Evolutionary conservation across 2,113 vertebrate genomes (phyloP).

Genomic region (Anoura caudifer): DNA sequence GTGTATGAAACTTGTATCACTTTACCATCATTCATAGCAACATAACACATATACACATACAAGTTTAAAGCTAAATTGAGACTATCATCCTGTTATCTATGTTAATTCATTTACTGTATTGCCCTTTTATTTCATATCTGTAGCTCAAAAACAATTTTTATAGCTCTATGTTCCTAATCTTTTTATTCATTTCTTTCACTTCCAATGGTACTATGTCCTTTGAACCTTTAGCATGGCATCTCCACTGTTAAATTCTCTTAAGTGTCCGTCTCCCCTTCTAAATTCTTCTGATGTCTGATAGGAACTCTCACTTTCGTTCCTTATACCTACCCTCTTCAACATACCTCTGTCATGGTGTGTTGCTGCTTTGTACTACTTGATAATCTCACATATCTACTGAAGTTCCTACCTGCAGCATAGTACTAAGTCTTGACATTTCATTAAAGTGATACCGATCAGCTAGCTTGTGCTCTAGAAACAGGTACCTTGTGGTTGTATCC

Average conservation of each 20-base stretch:
- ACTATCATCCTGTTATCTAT: background rate
- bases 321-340: background rate
- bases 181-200: background rate
- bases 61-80: background rate
- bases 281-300: background rate
- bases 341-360: background rate
- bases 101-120: background rate
- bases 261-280: background rate
- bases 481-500: background rate
- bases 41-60: background rate
- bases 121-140: background rate
- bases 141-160: background rate
- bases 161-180: background rate
- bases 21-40: background rate
- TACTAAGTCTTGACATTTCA: constrained; percentile 8
- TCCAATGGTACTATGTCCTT: background rate
- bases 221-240: background rate
- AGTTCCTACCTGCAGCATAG: background rate
- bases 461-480: background rate
- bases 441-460: constrained; percentile 45
- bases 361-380: background rate
- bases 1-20: background rate
- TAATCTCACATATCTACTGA: background rate
- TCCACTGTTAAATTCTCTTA: background rate
- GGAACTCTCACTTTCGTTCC: background rate